Evolutionary conservation across 1,140 invertebrate genomes (phyloP).

Genomic region (Amyelois transitella): DNA sequence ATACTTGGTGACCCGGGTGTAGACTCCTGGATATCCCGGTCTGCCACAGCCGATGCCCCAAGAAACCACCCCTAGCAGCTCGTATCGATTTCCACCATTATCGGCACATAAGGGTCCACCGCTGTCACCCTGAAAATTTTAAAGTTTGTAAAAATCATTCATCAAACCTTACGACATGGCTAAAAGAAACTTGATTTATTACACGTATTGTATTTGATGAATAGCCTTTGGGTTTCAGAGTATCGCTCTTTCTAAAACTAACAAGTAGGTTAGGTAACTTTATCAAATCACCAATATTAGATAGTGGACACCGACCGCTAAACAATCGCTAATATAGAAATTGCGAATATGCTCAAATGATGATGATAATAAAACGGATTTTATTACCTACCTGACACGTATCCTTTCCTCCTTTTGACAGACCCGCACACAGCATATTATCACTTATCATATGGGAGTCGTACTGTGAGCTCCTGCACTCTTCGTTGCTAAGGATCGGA

Average conservation of each 20-base stretch:
- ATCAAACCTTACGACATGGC: too few species aligned
- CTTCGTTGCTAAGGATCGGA: slow-evolving; percentile 84
- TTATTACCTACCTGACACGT: slow-evolving; percentile 82
- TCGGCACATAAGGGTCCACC: slow-evolving; percentile 88
- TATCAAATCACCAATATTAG: too few species aligned
- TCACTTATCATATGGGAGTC: slow-evolving; percentile 85
- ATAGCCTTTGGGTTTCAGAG: too few species aligned
- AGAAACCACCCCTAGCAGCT: slow-evolving; percentile 82
- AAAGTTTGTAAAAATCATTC: too few species aligned
- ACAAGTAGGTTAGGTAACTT: too few species aligned
- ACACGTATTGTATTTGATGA: too few species aligned
- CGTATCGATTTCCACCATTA: slow-evolving; percentile 81
- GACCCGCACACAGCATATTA: slow-evolving; percentile 90
- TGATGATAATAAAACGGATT: too few species aligned
- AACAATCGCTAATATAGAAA: too few species aligned
- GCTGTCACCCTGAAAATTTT: slow-evolving; percentile 85
- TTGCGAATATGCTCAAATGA: too few species aligned
- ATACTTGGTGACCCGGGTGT: slow-evolving; percentile 77
- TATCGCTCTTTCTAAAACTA: too few species aligned
- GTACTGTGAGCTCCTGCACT: slow-evolving; percentile 86
- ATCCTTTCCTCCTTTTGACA: slow-evolving; percentile 83
- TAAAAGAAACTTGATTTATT: too few species aligned
- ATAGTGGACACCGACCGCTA: too few species aligned
- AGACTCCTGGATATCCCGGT: slow-evolving; percentile 78
- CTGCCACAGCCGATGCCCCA: slow-evolving; percentile 81